Conservation (phyloP, 1,140 invertebrate genomes). For the Pachypeltis micranthus region DNA sequence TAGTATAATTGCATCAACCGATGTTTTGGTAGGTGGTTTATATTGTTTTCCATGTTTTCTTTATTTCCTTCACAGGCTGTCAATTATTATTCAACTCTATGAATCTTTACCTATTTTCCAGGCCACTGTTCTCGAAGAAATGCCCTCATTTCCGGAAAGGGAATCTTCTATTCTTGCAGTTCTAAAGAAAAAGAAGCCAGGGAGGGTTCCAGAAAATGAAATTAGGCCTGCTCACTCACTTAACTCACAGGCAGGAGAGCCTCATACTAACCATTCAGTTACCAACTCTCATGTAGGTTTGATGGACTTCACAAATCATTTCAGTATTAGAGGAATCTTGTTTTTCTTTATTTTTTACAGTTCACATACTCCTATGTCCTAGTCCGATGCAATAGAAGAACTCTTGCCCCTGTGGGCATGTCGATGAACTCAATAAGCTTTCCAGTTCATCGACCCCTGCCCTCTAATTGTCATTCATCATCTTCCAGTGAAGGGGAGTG, state of each 20-base stretch:
- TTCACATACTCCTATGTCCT: too few species aligned
- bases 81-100: slow-evolving; percentile 7
- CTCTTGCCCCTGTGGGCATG: too few species aligned
- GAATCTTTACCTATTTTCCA: too few species aligned
- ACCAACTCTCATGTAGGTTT: slow-evolving; percentile 15
- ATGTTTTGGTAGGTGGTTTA: slow-evolving; percentile 90
- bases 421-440: too few species aligned
- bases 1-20: slow-evolving; percentile 88
- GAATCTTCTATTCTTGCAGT: slow-evolving; percentile 96
- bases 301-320: too few species aligned
- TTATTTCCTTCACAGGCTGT: too few species aligned
- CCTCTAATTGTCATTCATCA: too few species aligned
- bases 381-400: too few species aligned
- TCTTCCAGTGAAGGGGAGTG: too few species aligned
- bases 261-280: slow-evolving; percentile 44
- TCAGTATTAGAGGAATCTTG: too few species aligned
- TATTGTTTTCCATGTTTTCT: neutral
- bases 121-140: slow-evolving; percentile 97
- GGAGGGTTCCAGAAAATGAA: slow-evolving; percentile 73
- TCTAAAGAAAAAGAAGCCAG: slow-evolving; percentile 96
- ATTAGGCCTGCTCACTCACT: slow-evolving; percentile 52
- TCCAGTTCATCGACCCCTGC: too few species aligned
- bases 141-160: slow-evolving; percentile 98
- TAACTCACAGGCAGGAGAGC: slow-evolving; percentile 6
- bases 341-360: too few species aligned